Percentiles rank a stretch among this genome's conserved stretches.
Evolutionary conservation across 1,140 invertebrate species (phyloP).

Genomic region (Tachypleus tridentatus): DNA sequence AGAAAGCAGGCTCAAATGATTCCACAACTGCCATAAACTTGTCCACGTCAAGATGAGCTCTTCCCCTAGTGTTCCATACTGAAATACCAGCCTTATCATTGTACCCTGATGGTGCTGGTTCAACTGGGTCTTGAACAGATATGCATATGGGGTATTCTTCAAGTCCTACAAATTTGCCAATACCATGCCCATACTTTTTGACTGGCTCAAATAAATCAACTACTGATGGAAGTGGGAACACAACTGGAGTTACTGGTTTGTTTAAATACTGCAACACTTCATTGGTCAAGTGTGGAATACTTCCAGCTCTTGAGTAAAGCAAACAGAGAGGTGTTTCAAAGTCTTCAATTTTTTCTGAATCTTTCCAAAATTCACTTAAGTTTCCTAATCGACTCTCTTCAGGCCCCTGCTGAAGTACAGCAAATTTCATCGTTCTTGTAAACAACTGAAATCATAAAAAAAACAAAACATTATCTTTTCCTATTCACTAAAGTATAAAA

Average conservation of each 20-base stretch:
- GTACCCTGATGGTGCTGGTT: conserved; percentile 46
- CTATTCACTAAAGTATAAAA: no score
- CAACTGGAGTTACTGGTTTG: conserved; percentile 8
- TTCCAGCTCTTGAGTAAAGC: conserved; percentile 20
- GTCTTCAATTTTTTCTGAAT: background rate
- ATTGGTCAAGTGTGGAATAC: conserved; percentile 22
- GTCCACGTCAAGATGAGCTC: conserved; percentile 46
- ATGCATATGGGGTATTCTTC: conserved; percentile 26
- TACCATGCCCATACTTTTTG: conserved; percentile 9
- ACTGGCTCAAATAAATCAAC: conserved; percentile 18
- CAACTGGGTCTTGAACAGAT: conserved; percentile 50
- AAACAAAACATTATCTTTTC: no score
- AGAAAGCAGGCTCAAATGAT: conserved; percentile 60
- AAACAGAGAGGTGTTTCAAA: conserved; percentile 20
- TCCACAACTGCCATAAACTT: conserved; percentile 62
- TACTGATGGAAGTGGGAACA: conserved; percentile 16
- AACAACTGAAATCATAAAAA: background rate
- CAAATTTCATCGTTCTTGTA: background rate
- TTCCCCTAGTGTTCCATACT: conserved; percentile 58
- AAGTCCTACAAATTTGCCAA: conserved; percentile 19
- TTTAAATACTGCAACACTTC: conserved; percentile 12
- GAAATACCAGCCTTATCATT: conserved; percentile 52
- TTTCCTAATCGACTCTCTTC: background rate
- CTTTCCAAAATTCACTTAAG: background rate
- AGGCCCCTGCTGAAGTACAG: background rate